Base-by-base conservation (phyloP, 2,797 vertebrate species). In the Oryzias dopingdopingensis region DNA sequence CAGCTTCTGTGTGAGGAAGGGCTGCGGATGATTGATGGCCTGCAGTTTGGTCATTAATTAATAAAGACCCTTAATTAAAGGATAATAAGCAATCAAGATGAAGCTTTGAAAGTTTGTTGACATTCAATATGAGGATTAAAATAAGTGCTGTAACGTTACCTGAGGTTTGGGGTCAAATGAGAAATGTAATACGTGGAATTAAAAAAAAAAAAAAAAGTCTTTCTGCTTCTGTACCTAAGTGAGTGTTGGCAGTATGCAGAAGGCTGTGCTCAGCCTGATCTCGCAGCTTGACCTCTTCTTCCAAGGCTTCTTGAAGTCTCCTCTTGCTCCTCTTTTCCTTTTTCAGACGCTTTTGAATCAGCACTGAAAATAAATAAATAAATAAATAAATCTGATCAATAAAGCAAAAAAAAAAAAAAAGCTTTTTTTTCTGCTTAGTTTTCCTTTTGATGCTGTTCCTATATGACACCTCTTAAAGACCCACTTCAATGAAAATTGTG, bases 261-360 rank as follows among this genome's bases (percentile, higher is more conserved):
- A 98, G 92, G 4, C 92, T 93, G 83, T 96, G 95, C 59, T 98
- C 96, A 46, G 95, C 94, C 90, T 97, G 95, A 70, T 96, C 96
- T 51, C 96, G 87, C 37, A 95, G 93, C 81, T 97, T 97, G 16
- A 94, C 95, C 84, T 98, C 96, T 77, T 96, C 96, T 80, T 97
- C 94, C 83, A 98, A 85, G 15, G 96, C 96, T 86, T 98, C 96
- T 77, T 98, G 96, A 77, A 98, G 91, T 93, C 96, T 95, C 90
- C 95, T 94, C 85, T 98, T 98, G 23, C 91, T 94, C 77, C 96
- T 96, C 88, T 97, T 98, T 81, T 98, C 96, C 82, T 97, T 97
- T 92, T 96, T 98, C 91, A 98, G 90, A 57, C 95, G 95, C 84
- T 96, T 97, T 81, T 98, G 96, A 89, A 98, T 96, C 79, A 94